A percentile compares a stretch with the other conserved stretches of the same genome.
Conservation (phyloP, 2,888 invertebrate species). For the Scaptomyza parva region DNA sequence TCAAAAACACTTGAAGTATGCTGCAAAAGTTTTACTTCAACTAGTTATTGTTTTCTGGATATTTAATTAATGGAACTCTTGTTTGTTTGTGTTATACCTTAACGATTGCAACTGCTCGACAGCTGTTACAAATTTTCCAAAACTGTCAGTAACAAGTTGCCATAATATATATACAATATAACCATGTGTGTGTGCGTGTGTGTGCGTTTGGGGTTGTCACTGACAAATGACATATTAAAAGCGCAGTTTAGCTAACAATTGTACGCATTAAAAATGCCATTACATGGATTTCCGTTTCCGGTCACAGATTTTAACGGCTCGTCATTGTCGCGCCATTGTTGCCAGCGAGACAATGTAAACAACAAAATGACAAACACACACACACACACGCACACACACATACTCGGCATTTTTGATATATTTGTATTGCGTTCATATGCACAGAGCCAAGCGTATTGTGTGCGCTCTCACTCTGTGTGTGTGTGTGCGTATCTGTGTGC, state of each 20-base stretch:
- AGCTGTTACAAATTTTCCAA: constrained; percentile 41
- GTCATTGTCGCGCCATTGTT: constrained; percentile 49
- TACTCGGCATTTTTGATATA: constrained; percentile 23
- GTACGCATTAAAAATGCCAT: constrained; percentile 52
- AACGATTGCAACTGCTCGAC: constrained; percentile 17
- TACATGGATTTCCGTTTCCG: constrained; percentile 65
- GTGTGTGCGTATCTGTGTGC: constrained; percentile 8
- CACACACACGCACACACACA: constrained; percentile 1
- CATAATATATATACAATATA: background rate
- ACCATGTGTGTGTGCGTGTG: constrained; percentile 2
- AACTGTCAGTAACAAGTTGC: constrained; percentile 1
- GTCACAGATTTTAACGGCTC: constrained; percentile 63
- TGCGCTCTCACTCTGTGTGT: background rate
- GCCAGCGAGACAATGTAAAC: constrained; percentile 45
- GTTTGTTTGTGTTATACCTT: constrained; percentile 1
- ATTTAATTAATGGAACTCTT: constrained; percentile 12
- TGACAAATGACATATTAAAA: constrained; percentile 45
- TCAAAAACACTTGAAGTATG: constrained; percentile 15
- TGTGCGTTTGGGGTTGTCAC: background rate
- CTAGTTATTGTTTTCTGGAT: background rate
- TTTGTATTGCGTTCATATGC: constrained; percentile 27
- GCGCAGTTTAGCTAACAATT: constrained; percentile 39
- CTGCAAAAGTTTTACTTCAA: constrained; percentile 11
- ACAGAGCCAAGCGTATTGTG: constrained; percentile 19
- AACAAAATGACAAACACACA: constrained; percentile 35